Base-by-base conservation (phyloP, 2,888 invertebrate species). In the Limenitis camilla region DNA sequence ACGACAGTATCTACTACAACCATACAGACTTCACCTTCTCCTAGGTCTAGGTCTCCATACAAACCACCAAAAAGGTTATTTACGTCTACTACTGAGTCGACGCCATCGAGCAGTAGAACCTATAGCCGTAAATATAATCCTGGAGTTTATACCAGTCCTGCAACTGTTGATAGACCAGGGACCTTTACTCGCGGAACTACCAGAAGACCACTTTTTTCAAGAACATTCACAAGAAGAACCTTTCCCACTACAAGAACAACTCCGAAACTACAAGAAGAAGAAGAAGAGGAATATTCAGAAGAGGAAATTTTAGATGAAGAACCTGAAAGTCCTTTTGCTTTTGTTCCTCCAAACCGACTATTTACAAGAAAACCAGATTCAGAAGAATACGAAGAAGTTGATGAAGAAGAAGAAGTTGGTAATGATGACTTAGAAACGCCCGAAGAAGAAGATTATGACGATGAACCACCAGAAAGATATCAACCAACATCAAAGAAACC, bases 121-220 rank as follows among this genome's bases (percentile, higher is more conserved):
- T 88, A 81, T 49, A 88, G 88, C 55, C 78, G 88, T 11, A 88
- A 87, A 69, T 88, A 74, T 61, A 88, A 84, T 58, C 80, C 78
- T 41, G 87, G 88, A 27, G 81, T 69, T 5, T 88, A 85, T 44
- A 88, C 88, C 10, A 88, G 86, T 48, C 88, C 88, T 35, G 66
- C 83, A 4, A 71, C 84, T 5, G 67, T 73, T 31, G 81, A 81
- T 6, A 75, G 74, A 61, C 70, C 75, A 35, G 72, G 73, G 55
- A 64, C 74, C 11, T 73, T 81, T 40, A 74, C 66, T 60, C 71
- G 76, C 42, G 61, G 68, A 19, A 66, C 72, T 33, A 74, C 84
- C 5, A 76, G 79, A 61, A 72, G 79, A 64, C 85, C 78, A 8
- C 55, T 83, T 29, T 80, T 82, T 51, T 71, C 79, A 28, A 73